These are phyloP conservation scores for Aleadryas rufinucha DNA, from an alignment of 2,113 vertebrate species.

Conservation along the genomic window DNA sequence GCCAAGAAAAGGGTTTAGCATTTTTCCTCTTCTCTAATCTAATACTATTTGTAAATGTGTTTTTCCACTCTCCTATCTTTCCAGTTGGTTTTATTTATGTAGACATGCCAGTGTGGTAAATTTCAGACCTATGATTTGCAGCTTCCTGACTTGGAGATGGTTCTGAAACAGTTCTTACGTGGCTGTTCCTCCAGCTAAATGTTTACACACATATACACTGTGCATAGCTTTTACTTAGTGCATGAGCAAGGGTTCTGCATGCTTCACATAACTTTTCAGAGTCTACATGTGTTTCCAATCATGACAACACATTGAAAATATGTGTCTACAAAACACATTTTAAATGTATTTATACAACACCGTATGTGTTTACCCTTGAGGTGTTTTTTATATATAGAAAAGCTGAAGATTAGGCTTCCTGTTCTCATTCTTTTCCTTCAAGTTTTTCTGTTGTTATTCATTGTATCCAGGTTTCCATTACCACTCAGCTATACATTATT, in stretches of 20 bases:
- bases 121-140: conserved; percentile 73
- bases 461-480: conserved; percentile 10
- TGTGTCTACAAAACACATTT: conserved; percentile 65
- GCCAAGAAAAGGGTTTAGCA: conserved; percentile 10
- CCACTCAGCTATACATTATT: not conserved
- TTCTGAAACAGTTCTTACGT: conserved; percentile 40
- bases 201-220: conserved; percentile 49
- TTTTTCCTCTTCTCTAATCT: conserved; percentile 29
- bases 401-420: conserved; percentile 38
- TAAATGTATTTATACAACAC: conserved; percentile 55
- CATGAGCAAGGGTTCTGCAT: conserved; percentile 38
- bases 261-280: conserved; percentile 64
- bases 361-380: conserved; percentile 38
- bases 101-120: conserved; percentile 48
- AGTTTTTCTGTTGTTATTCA: not conserved
- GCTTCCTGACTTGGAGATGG: conserved; percentile 67
- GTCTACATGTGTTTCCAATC: conserved; percentile 71
- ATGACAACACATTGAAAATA: conserved; percentile 62
- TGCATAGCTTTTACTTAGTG: conserved; percentile 35
- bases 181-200: conserved; percentile 66
- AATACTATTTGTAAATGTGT: conserved; percentile 44
- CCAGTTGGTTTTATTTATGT: conserved; percentile 68
- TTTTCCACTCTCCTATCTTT: conserved; percentile 30
- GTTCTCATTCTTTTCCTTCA: not conserved
- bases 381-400: conserved; percentile 63